Conservation (phyloP, 2,113 vertebrate genomes). For the Panthera uncia region DNA sequence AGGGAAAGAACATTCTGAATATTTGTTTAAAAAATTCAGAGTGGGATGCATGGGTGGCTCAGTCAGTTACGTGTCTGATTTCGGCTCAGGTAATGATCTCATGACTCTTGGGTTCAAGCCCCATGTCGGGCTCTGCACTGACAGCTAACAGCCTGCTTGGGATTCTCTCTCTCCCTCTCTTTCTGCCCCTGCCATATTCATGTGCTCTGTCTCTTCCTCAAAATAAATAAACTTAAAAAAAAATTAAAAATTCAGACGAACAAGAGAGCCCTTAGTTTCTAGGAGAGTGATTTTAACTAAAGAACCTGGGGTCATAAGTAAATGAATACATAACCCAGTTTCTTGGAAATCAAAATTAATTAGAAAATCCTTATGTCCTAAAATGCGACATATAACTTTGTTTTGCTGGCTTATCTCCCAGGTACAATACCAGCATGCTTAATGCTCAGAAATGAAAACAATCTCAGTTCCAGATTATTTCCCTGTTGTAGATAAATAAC, state of each 20-base stretch:
- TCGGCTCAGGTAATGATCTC: too few relatives aligned
- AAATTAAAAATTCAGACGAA: neutral
- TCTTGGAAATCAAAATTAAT: neutral
- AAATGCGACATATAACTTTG: neutral
- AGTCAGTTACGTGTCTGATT: too few relatives aligned
- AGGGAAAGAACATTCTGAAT: neutral
- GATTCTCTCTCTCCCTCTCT: too few relatives aligned
- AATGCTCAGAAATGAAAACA: neutral
- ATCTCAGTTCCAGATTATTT: neutral
- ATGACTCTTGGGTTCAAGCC: too few relatives aligned
- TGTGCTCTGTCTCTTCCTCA: too few relatives aligned
- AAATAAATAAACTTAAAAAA: too few relatives aligned
- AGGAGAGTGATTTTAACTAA: neutral
- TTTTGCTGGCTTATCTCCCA: neutral
- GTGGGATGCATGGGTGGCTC: too few relatives aligned
- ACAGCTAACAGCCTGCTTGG: too few relatives aligned
- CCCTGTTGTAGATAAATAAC: neutral
- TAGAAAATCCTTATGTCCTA: neutral
- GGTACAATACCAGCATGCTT: neutral
- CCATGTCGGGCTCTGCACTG: too few relatives aligned
- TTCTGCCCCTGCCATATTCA: too few relatives aligned
- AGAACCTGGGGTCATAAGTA: neutral
- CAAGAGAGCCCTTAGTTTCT: neutral
- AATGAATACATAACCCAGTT: neutral
- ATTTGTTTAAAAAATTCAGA: neutral